phyloP scores from a whole-genome alignment of 2,797 vertebrate species.

The Enteromius treurensis region DNA sequence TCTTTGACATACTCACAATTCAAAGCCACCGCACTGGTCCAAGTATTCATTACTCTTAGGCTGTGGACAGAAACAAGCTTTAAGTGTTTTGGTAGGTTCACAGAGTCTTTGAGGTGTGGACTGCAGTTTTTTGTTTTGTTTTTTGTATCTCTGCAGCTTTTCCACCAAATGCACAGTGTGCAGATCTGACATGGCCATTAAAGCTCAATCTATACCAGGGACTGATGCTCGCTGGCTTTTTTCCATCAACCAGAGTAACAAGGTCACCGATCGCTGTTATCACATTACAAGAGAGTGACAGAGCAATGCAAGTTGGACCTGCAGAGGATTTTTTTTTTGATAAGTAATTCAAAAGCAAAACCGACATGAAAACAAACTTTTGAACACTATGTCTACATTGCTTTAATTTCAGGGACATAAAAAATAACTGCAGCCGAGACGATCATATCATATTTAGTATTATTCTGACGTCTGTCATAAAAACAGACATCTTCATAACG shows the following conservation, averaged over 20 bases:
- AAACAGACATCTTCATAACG: not conserved
- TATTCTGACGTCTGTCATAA: not conserved
- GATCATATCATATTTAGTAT: not conserved
- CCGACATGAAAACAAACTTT: not conserved
- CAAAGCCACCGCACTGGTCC: slow-evolving; percentile 93
- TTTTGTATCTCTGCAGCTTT: slow-evolving; percentile 13
- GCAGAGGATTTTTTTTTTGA: not conserved
- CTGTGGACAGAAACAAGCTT: slow-evolving; percentile 10
- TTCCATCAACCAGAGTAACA: slow-evolving; percentile 6
- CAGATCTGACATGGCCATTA: slow-evolving; percentile 10
- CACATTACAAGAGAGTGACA: slow-evolving; percentile 25
- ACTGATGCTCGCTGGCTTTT: slow-evolving; percentile 36
- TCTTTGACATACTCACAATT: slow-evolving; percentile 85
- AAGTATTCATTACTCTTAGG: slow-evolving; percentile 88
- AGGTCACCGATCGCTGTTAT: slow-evolving; percentile 28
- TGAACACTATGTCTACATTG: not conserved
- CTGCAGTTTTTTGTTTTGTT: not conserved
- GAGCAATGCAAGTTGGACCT: not conserved
- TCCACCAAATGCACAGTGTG: slow-evolving; percentile 21
- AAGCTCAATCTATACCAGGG: slow-evolving; percentile 26
- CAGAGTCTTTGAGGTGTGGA: not conserved
- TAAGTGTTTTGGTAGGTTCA: not conserved
- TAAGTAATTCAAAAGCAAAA: not conserved
- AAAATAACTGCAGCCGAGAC: not conserved
- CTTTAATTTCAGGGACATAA: not conserved